Evolutionary conservation across 2,797 vertebrate species (phyloP).

Genomic region (Menidia menidia): DNA sequence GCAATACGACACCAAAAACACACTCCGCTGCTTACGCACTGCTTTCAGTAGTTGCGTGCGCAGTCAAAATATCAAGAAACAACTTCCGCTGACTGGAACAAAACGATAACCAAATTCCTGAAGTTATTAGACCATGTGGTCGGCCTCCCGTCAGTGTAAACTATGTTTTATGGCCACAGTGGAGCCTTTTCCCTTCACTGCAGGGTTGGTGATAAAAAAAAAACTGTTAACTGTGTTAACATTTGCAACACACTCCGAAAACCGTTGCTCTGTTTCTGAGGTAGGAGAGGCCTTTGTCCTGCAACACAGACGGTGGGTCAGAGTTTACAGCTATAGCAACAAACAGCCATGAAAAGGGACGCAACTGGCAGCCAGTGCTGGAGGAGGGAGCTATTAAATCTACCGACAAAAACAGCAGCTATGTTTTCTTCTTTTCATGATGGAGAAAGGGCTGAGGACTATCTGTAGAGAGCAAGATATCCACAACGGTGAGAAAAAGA

Average conservation of each 20-base stretch:
- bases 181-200: constrained; percentile 34
- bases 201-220: constrained; percentile 36
- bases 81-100: background rate
- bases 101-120: constrained; percentile 12
- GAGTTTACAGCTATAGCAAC: constrained; percentile 1
- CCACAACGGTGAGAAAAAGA: background rate
- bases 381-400: background rate
- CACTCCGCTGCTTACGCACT: background rate
- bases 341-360: background rate
- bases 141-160: constrained; percentile 1
- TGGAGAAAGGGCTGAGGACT: background rate
- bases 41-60: background rate
- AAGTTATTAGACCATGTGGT: constrained; percentile 6
- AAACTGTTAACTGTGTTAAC: constrained; percentile 50
- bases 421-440: no score
- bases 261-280: constrained; percentile 24
- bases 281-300: constrained; percentile 29
- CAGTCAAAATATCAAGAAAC: constrained; percentile 1
- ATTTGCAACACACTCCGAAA: constrained; percentile 49
- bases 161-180: constrained; percentile 36
- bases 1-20: background rate
- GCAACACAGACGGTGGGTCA: constrained; percentile 8
- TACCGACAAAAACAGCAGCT: background rate
- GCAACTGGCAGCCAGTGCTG: background rate
- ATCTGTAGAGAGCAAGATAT: constrained; percentile 7